These are phyloP conservation scores for Camptogramma bilineatum DNA, from an alignment of 2,888 invertebrate genomes.

Conservation along the genomic window DNA sequence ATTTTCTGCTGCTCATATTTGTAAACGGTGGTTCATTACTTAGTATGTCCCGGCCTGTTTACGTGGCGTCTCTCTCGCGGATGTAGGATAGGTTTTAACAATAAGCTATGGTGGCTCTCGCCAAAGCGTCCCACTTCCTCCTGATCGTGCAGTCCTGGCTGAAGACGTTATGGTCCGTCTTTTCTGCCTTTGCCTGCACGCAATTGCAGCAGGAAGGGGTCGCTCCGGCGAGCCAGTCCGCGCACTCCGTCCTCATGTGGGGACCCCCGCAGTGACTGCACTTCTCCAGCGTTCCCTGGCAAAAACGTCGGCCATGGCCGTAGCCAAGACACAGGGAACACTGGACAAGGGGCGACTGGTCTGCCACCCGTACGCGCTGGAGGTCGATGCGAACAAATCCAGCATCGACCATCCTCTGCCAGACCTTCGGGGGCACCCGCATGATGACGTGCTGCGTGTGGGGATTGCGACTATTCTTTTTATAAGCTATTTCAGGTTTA, in stretches of 20 bases:
- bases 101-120: constrained; percentile 27
- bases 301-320: too few relatives aligned
- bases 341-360: neutral
- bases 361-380: neutral
- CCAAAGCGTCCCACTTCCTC: too few relatives aligned
- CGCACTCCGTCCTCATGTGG: neutral
- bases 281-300: too few relatives aligned
- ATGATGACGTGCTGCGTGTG: neutral
- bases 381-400: neutral
- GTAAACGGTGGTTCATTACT: neutral
- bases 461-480: neutral
- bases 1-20: neutral
- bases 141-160: too few relatives aligned
- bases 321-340: neutral
- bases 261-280: too few relatives aligned
- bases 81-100: constrained; percentile 23
- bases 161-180: too few relatives aligned
- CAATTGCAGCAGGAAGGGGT: neutral
- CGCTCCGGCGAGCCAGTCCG: neutral
- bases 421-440: neutral
- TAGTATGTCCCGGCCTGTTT: neutral
- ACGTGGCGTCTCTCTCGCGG: neutral
- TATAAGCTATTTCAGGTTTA: neutral
- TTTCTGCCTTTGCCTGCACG: too few relatives aligned
- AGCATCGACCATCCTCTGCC: neutral